Percentiles rank a stretch among this genome's conserved stretches.
Evolutionary conservation across 2,113 vertebrate species (phyloP).

Genomic region (Chroicocephalus ridibundus): DNA sequence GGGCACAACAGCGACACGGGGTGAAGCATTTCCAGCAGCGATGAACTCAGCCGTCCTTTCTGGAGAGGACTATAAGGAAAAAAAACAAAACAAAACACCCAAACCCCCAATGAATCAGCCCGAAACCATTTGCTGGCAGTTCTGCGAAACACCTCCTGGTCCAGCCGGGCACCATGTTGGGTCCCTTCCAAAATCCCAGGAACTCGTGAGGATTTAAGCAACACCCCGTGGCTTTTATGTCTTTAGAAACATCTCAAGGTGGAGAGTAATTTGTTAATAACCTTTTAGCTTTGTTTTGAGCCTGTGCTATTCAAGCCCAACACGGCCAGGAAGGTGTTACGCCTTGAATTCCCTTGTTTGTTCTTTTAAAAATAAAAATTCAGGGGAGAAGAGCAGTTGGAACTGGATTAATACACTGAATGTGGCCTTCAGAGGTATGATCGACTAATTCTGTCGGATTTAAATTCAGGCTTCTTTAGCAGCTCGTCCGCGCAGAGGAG

Average conservation of each 20-base stretch:
- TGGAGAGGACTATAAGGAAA: not conserved
- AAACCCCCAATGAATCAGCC: not conserved
- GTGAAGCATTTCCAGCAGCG: not conserved
- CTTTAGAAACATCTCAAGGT: not conserved
- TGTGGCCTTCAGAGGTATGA: rapidly evolving
- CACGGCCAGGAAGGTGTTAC: rapidly evolving
- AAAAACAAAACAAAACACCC: not conserved
- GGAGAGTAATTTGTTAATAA: not conserved
- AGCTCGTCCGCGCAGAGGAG: rapidly evolving
- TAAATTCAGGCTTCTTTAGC: not conserved
- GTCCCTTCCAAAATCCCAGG: not conserved
- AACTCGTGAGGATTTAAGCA: not conserved
- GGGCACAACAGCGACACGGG: not conserved
- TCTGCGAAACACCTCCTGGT: not conserved
- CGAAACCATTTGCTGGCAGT: not conserved
- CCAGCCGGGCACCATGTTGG: too few species aligned
- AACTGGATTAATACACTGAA: not conserved
- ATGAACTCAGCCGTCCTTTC: not conserved
- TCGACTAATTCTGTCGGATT: rapidly evolving
- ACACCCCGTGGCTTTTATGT: not conserved
- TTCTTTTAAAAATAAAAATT: not conserved
- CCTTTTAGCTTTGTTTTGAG: too few species aligned
- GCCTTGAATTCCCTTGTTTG: not conserved
- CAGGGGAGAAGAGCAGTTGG: not conserved
- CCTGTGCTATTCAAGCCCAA: not conserved